Base-by-base conservation (phyloP, 1,140 invertebrate genomes). In the Pygmarrhopalites habei region DNA sequence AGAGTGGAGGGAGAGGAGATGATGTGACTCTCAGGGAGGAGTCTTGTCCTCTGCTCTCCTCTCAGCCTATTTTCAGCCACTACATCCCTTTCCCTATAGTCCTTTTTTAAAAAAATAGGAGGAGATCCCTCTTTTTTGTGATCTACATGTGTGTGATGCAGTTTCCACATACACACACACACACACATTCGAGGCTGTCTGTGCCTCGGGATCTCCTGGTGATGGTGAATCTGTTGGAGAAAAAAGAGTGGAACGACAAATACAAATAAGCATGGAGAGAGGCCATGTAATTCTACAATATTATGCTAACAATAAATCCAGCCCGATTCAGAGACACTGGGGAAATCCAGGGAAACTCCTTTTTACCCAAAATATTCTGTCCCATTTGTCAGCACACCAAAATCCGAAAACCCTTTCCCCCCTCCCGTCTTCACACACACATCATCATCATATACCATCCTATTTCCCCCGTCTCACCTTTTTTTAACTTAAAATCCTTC, bases 361-460 rank as follows among this genome's bases (percentile, higher is more conserved):
- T 59, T 59, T 59, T 59, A 59, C 57, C 25, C 57, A 59, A 59
- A 59, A 46, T 58, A 43, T 44, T 59, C 43, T 47, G 39, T 46
- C 57, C 57, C 57, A 59, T 59, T 59, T 59, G 57, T 59, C 57
- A 59, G 12, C 10, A 52, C 49, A 52, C 49, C 49, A 35, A 35
- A 35, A 15, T 35, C 15, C 15, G 5, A 7, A 7, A 35, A 35
- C 32, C 5, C 32, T 7, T 35, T 35, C 32, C 32, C 32, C 15
- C 32, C n/a, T n/a, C n/a, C n/a, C n/a, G n/a, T 10, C 39, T 10
- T 41, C n/a, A 41, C 39, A n/a, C 10, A 10, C 39, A 41, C n/a
- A n/a, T 12, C 10, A n/a, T 10, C 39, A 41, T 12, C 39, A n/a
- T 41, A 10, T 41, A 41, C n/a, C n/a, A n/a, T n/a, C n/a, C n/a